Evolutionary conservation across 1,140 invertebrate species (phyloP).

Genomic region (Trachymyrmex cornetzi): DNA sequence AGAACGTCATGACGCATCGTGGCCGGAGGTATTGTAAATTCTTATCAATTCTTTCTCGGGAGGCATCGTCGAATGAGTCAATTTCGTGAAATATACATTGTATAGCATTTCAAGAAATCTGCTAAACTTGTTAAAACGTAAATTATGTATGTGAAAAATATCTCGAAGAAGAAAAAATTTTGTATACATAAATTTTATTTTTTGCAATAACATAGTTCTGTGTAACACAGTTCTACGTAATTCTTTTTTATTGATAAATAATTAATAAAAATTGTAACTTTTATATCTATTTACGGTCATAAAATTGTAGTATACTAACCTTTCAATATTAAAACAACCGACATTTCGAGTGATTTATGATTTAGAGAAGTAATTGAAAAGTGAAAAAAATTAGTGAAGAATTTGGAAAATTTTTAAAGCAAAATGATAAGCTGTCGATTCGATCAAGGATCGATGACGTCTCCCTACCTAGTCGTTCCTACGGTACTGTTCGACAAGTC

Average conservation of each 20-base stretch:
- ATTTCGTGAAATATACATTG: background rate
- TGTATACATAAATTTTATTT: background rate
- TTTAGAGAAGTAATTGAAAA: background rate
- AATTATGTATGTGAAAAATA: background rate
- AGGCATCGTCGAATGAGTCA: background rate
- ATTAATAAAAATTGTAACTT: constrained; percentile 1
- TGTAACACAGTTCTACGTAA: background rate
- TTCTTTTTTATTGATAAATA: background rate
- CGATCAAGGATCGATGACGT: background rate
- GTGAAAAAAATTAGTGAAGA: background rate
- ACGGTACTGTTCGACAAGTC: constrained; percentile 27
- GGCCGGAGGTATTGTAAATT: background rate
- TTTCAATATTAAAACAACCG: background rate
- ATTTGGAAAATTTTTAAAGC: background rate
- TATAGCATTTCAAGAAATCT: background rate
- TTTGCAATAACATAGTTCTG: background rate
- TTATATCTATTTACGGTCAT: background rate
- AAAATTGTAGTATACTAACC: background rate
- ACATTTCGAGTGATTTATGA: background rate
- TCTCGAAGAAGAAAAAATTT: background rate
- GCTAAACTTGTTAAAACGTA: background rate
- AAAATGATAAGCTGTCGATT: background rate
- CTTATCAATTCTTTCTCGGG: background rate
- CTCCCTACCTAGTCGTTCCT: background rate
- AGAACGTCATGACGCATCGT: constrained; percentile 3